A percentile compares a stretch with the other conserved stretches of the same genome.
Evolutionary conservation across 2,113 vertebrate species (phyloP).

Genomic region (Oreochromis aureus): DNA sequence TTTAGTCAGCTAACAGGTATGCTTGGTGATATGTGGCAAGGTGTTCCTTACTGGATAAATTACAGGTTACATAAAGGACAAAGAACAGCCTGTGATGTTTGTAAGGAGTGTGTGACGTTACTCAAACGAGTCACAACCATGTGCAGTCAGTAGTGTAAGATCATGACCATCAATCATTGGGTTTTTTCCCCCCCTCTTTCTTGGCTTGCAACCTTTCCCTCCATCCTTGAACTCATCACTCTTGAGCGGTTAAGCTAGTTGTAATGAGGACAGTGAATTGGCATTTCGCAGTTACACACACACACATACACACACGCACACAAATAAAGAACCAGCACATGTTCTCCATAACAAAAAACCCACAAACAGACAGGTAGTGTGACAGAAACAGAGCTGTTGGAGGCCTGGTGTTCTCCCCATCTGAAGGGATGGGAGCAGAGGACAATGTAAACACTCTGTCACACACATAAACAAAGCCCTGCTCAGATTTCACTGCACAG

Average conservation of each 20-base stretch:
- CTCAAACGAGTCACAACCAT: background rate
- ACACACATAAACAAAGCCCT: constrained; percentile 61
- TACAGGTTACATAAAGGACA: background rate
- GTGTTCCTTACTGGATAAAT: background rate
- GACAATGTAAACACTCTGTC: constrained; percentile 71
- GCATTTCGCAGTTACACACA: background rate
- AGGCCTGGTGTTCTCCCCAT: constrained; percentile 32
- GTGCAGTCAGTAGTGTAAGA: background rate
- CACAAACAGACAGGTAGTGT: constrained; percentile 56
- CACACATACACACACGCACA: background rate
- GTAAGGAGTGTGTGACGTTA: background rate
- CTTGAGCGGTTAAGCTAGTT: constrained; percentile 10
- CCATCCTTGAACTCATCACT: constrained; percentile 33
- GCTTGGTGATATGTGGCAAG: background rate
- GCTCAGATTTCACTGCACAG: constrained; percentile 58
- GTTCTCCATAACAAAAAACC: constrained; percentile 55
- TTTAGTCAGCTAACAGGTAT: background rate
- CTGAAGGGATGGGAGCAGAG: constrained; percentile 51
- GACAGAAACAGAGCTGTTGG: constrained; percentile 52
- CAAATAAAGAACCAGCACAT: constrained; percentile 27
- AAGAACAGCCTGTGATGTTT: background rate
- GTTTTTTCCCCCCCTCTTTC: background rate
- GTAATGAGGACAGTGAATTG: constrained; percentile 20
- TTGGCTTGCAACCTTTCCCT: background rate
- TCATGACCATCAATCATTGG: background rate